Conservation (phyloP, 2,888 invertebrate genomes). For the Caprella mutica region DNA sequence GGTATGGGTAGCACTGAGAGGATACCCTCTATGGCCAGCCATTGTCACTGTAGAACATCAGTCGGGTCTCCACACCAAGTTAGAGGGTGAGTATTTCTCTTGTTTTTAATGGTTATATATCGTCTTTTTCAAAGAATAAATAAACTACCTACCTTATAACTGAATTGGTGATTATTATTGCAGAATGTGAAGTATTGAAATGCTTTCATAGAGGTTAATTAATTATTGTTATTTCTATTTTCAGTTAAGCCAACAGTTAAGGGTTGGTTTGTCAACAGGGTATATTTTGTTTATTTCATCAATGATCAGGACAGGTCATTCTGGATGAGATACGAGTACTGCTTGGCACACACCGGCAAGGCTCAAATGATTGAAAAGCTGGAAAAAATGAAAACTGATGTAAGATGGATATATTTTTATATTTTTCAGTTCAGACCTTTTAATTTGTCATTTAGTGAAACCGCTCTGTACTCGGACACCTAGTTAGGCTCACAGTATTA, state of each 20-base stretch:
- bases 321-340: conserved; percentile 8
- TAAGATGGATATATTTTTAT: not conserved
- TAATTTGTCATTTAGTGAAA: too few relatives aligned
- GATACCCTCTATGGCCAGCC: conserved; percentile 82
- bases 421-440: too few relatives aligned
- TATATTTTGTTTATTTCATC: conserved; percentile 2
- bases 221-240: not conserved
- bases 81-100: too few relatives aligned
- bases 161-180: too few relatives aligned
- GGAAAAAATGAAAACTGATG: not conserved
- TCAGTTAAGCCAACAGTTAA: conserved; percentile 5
- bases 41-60: conserved; percentile 63
- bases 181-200: not conserved
- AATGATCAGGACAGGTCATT: not conserved
- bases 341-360: not conserved
- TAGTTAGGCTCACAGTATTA: too few relatives aligned
- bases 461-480: too few relatives aligned
- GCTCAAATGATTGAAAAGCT: not conserved
- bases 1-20: conserved; percentile 69
- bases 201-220: not conserved
- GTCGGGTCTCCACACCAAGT: conserved; percentile 48
- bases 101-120: too few relatives aligned
- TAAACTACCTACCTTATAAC: too few relatives aligned
- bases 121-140: too few relatives aligned
- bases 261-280: not conserved